Percentiles rank a stretch among this genome's conserved stretches.
phyloP scores from a whole-genome alignment of 2,113 vertebrate genomes.

The Muscicapa adusta region DNA sequence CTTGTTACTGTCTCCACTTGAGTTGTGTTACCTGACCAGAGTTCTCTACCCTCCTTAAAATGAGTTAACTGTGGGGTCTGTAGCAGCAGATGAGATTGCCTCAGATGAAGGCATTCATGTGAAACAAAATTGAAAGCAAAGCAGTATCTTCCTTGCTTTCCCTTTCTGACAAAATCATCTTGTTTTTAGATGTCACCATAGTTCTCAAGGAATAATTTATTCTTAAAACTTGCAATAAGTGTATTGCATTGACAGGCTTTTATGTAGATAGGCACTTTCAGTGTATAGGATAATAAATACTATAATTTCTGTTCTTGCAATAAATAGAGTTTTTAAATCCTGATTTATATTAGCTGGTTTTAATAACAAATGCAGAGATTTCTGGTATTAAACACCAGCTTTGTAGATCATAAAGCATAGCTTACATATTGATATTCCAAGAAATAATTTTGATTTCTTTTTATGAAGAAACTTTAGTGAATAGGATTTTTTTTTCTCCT shows the following conservation, averaged over 20 bases:
- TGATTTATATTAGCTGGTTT: neutral
- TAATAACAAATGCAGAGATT: neutral
- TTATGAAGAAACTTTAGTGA: neutral
- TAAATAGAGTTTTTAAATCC: neutral
- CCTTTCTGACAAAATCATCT: neutral
- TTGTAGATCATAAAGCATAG: neutral
- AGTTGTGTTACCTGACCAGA: neutral
- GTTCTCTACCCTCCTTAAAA: neutral
- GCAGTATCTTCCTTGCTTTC: neutral
- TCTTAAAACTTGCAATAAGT: neutral
- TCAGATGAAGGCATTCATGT: neutral
- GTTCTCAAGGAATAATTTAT: neutral
- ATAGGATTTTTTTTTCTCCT: neutral
- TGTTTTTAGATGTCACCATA: neutral
- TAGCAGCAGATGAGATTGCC: neutral
- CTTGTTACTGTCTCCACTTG: neutral
- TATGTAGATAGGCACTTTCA: neutral
- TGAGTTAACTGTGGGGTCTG: neutral
- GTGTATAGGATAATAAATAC: neutral
- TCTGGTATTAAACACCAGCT: neutral
- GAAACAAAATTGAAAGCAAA: neutral
- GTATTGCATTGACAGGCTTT: neutral
- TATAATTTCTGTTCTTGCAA: neutral
- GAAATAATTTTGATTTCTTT: neutral
- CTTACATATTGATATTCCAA: neutral